phyloP scores from a whole-genome alignment of 64 coral and sea anemone genomes.

The Trachythela sp. region DNA sequence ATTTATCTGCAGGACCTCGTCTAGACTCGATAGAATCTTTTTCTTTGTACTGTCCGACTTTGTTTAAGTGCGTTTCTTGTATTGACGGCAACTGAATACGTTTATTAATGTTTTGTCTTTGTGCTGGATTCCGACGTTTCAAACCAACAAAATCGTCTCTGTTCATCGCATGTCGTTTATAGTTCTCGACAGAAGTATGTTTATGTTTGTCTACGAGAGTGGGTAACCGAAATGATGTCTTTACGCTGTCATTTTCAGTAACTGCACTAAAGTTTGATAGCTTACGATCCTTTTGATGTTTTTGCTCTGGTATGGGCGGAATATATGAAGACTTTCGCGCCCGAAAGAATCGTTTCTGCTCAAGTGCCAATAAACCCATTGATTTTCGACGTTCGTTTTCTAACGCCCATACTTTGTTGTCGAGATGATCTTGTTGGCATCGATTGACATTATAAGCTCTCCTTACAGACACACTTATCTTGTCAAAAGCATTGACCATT shows the following conservation, averaged over 20 bases:
- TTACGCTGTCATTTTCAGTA: not conserved
- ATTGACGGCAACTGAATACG: not conserved
- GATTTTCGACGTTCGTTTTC: constrained; percentile 15
- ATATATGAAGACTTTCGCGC: not conserved
- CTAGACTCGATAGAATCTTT: not conserved
- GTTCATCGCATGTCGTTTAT: not conserved
- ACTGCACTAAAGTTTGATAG: not conserved
- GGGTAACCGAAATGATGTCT: not conserved
- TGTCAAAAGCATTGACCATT: constrained; percentile 3
- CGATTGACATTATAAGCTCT: constrained; percentile 1
- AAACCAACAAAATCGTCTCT: not conserved
- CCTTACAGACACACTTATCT: not conserved
- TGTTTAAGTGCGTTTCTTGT: not conserved
- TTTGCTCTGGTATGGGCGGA: not conserved
- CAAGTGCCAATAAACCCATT: not conserved
- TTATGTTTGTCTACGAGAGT: not conserved
- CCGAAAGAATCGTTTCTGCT: not conserved
- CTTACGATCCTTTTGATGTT: not conserved
- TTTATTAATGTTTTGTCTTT: not conserved
- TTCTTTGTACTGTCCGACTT: not conserved
- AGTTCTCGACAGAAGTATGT: not conserved
- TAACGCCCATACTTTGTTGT: not conserved
- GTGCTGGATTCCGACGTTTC: not conserved
- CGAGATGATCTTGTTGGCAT: not conserved
- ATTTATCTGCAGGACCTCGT: not conserved